Base-by-base conservation (phyloP, 2,113 vertebrate species). In the Oryzias javanicus region DNA sequence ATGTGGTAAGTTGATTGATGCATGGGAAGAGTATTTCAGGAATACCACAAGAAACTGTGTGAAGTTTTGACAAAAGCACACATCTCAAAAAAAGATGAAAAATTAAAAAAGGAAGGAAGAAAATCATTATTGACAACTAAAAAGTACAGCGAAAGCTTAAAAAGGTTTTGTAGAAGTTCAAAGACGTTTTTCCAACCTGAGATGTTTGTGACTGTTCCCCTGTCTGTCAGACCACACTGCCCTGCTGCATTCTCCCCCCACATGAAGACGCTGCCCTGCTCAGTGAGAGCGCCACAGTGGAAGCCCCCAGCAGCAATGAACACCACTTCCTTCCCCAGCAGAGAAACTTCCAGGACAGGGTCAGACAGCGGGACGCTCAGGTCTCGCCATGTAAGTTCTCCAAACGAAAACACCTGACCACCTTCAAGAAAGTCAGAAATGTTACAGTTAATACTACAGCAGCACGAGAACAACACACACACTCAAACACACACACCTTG, bases 161-260 rank as follows among this genome's bases (percentile, higher is more conserved):
- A 14, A 35, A 35, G 3, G 35, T 12, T 35, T 35, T 3, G 4
- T 5, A 14, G 18, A 66, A 57, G 0, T 50, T 35, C 42, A 20
- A 17, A 73, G 67, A 16, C 3, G 16, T 1, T 8, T 16, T 4
- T 19, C 40, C 24, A 60, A 87, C 87, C 85, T 58, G 85, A 76
- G 56, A 70, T 48, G 41, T 60, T 79, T 55, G 70, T 42, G 25
- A 59, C 27, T 2, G 27, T 18, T 35, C 48, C 85, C 48, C 82
- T 86, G 52, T 88, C 85, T 3, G 88, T 86, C 44, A 91, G 74
- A 0, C 95, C 97, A 62, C 97, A 99, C 78, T 99, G 97, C 55
- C 97, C 96, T 1, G 94, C 90, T 7, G 93, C 91, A 72, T 98
- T 98, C 79, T 93, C 91, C 3, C 97, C 97, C 97, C 97, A 99